Evolutionary conservation across 2,797 vertebrate species (phyloP).

Genomic region (Dendrocincla tyrannina): DNA sequence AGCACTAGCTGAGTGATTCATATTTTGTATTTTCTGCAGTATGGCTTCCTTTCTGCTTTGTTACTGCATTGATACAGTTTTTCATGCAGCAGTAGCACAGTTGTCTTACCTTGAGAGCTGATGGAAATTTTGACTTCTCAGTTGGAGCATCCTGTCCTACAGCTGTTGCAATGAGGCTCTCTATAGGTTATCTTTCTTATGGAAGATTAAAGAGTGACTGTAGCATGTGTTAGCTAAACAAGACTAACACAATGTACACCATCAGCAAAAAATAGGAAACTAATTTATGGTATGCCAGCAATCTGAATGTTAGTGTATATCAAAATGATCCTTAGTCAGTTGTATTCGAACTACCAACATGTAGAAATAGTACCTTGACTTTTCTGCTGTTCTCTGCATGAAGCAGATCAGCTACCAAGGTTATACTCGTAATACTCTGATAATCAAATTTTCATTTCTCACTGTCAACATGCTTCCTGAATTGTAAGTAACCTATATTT

Average conservation of each 20-base stretch:
- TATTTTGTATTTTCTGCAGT: background rate
- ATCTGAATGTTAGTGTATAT: background rate
- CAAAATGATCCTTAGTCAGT: background rate
- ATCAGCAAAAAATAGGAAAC: background rate
- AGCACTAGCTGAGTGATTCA: background rate
- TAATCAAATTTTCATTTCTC: background rate
- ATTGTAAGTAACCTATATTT: background rate
- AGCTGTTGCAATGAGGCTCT: background rate
- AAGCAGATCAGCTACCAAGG: background rate
- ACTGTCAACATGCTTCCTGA: background rate
- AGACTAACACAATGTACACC: background rate
- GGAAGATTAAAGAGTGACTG: background rate
- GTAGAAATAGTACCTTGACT: background rate
- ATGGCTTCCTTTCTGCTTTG: background rate
- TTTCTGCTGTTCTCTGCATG: background rate
- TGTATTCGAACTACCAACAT: background rate
- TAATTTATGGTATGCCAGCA: background rate
- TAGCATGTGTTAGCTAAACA: background rate
- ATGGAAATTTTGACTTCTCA: background rate
- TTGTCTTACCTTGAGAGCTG: background rate
- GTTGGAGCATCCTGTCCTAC: background rate
- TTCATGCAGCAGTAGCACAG: background rate
- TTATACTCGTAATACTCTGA: background rate
- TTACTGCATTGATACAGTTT: background rate
- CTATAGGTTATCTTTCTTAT: background rate